These are phyloP conservation scores for Cirrhinus molitorella DNA, from an alignment of 2,797 vertebrate species.

Conservation along the genomic window DNA sequence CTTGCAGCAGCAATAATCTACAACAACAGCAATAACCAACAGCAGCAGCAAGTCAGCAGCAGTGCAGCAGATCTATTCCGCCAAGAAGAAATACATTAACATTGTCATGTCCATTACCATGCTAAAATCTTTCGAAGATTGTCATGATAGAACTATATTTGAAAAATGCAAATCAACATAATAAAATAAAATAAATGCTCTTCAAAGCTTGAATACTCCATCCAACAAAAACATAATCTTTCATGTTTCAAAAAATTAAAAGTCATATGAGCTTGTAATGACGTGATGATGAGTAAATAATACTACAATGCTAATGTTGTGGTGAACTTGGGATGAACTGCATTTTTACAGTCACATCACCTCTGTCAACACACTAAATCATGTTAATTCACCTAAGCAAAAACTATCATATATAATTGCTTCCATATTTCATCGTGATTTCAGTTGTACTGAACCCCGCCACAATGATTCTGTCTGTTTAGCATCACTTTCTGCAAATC, in stretches of 20 bases:
- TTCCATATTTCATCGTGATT: background rate
- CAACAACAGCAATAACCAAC: no score
- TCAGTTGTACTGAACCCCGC: background rate
- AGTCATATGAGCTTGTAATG: background rate
- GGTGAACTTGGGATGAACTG: background rate
- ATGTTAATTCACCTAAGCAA: background rate
- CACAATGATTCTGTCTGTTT: background rate
- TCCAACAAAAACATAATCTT: background rate
- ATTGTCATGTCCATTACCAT: no score
- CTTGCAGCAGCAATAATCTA: no score
- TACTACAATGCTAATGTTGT: background rate
- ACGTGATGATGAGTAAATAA: background rate
- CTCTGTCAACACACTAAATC: background rate
- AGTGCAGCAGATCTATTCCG: no score
- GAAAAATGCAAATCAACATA: background rate
- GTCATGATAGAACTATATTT: no score
- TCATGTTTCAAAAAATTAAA: background rate
- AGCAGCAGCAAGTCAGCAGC: no score
- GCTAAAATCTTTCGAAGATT: no score
- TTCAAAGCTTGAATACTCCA: background rate
- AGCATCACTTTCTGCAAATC: background rate
- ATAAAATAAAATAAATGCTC: background rate
- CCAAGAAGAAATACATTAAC: no score
- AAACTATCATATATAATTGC: conserved; percentile 13
- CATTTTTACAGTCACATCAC: background rate